These are phyloP conservation scores for Muscicapa adusta DNA, from an alignment of 2,113 vertebrate genomes.

Conservation along the genomic window DNA sequence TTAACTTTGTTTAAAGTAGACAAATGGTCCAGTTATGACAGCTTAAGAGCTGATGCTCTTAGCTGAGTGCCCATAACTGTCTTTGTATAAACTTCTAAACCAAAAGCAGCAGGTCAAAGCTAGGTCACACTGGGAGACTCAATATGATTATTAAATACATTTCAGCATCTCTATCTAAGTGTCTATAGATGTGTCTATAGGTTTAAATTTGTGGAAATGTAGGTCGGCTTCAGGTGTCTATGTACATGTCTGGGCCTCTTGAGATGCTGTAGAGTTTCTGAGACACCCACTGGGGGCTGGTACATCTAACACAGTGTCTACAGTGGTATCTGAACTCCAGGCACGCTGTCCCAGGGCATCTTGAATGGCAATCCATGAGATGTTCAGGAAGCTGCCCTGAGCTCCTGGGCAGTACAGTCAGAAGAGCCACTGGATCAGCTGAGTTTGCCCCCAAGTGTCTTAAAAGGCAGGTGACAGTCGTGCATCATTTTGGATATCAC, in stretches of 20 bases:
- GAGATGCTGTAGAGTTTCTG: not conserved
- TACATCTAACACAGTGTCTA: not conserved
- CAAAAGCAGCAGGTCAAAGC: not conserved
- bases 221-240: not conserved
- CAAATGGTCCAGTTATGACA: not conserved
- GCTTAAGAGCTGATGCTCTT: not conserved
- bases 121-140: not conserved
- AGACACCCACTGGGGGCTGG: not conserved
- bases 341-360: not conserved
- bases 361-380: fast-evolving
- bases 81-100: not conserved
- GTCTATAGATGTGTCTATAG: not conserved
- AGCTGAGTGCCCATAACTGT: not conserved
- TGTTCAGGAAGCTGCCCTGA: not conserved
- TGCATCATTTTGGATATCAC: fast-evolving
- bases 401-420: not conserved
- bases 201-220: not conserved
- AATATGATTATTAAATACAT: not conserved
- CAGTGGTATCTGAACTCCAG: not conserved
- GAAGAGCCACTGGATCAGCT: not conserved
- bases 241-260: not conserved
- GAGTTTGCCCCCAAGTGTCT: not conserved
- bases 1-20: not conserved
- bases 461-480: not conserved
- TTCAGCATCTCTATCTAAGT: not conserved